Evolutionary conservation across 2,888 invertebrate genomes (phyloP), one percentile per base, ranked within the genome.

Genomic region (Apeira syringaria): DNA sequence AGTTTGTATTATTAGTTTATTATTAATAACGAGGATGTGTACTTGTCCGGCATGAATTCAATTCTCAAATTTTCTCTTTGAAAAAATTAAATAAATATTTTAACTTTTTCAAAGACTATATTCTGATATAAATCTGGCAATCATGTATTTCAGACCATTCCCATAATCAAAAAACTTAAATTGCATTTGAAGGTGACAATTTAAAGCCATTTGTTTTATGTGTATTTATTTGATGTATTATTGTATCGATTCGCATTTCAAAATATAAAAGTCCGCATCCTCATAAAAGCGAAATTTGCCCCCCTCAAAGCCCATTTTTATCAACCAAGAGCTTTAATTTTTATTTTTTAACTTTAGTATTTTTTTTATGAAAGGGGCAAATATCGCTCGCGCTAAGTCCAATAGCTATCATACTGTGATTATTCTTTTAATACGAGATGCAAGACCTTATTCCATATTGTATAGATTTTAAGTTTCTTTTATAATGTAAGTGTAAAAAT

Each of bases 361-460:
- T 36, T 41, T 28, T 47, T 17, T 47, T 43, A 40, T 31, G 18
- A 18, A 40, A 50, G 47, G 45, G 50, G 47, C 53, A 54, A 53
- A 35, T 49, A 38, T 40, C 53, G 53, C 17, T 25, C 28, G n/a
- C 1, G 3, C n/a, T 25, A 20, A 34, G 17, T 49, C 40, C 53
- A 52, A 44, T 67, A 66, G 61, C 55, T 66, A 67, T 64, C 54
- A 50, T 65, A 68, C 71, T 74, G 74, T 74, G 72, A 73, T 68
- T 55, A 36, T 61, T 63, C 59, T 59, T 63, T 34, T 59, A 61
- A 65, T 64, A 56, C 60, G 57, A 57, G 59, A 63, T 59, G 60
- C 49, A 44, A 32, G 50, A 33, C 50, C 60, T n/a, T 46, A 46
- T 55, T 55, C 55, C 55, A 52, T 31, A 15, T 50, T 28, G 11